Percentiles rank a stretch among this genome's conserved stretches.
Conservation (phyloP, 2,888 invertebrate species). For the Tiliacea aurago region DNA sequence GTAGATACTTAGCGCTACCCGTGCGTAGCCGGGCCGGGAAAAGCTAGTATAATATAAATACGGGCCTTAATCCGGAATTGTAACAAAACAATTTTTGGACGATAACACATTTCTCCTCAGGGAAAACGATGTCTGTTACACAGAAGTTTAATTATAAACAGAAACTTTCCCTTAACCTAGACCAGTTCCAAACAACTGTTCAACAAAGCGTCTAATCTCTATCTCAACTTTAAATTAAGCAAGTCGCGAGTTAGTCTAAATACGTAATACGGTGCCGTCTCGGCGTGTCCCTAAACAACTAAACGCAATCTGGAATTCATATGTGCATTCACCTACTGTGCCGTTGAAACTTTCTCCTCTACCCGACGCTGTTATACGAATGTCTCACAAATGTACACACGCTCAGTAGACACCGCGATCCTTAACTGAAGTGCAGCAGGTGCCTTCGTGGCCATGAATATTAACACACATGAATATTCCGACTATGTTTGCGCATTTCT, state of each 20-base stretch:
- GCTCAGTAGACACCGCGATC: conserved; percentile 64
- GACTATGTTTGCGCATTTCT: conserved; percentile 85
- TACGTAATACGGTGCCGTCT: conserved; percentile 57
- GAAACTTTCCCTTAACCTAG: conserved; percentile 47
- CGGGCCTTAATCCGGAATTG: background rate
- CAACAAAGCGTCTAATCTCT: conserved; percentile 57
- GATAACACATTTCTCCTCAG: conserved; percentile 42
- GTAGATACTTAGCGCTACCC: too few relatives aligned
- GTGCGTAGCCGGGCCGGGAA: too few relatives aligned
- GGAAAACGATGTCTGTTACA: conserved; percentile 38
- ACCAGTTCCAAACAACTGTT: conserved; percentile 45
- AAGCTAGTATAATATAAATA: too few relatives aligned
- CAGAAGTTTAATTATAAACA: conserved; percentile 55
- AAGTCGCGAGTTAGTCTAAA: conserved; percentile 54
- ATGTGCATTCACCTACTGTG: conserved; percentile 59
- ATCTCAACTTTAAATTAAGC: conserved; percentile 63
- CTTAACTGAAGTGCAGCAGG: conserved; percentile 78
- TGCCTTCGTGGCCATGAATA: conserved; percentile 84
- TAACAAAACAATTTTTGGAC: conserved; percentile 19
- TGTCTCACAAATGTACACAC: conserved; percentile 59
- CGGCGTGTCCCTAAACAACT: conserved; percentile 58
- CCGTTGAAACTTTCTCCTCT: conserved; percentile 60
- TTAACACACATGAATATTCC: conserved; percentile 88
- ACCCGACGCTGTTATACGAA: conserved; percentile 46
- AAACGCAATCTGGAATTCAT: conserved; percentile 72